These are phyloP conservation scores for Ferdinandea cuprea DNA, from an alignment of 2,888 invertebrate genomes.

Conservation along the genomic window DNA sequence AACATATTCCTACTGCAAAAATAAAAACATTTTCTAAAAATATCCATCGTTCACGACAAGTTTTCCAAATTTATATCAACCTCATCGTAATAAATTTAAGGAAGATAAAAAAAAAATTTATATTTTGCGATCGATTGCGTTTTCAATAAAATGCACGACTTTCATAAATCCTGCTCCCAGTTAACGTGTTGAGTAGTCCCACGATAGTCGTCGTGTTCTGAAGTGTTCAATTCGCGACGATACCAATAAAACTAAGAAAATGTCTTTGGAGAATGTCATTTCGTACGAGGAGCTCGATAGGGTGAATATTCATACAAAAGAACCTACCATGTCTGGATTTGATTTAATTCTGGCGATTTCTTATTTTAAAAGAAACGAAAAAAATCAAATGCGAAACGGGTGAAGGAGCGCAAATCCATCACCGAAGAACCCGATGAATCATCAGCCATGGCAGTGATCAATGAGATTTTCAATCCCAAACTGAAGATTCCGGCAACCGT, in stretches of 20 bases:
- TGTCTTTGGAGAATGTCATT: constrained; percentile 81
- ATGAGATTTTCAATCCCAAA: constrained; percentile 82
- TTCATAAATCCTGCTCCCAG: constrained; percentile 51
- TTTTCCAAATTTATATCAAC: constrained; percentile 17
- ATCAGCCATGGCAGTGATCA: constrained; percentile 81
- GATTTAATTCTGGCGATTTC: constrained; percentile 41
- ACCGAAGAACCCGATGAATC: constrained; percentile 78
- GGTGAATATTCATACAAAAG: constrained; percentile 78
- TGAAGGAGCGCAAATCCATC: constrained; percentile 77
- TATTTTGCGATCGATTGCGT: constrained; percentile 49
- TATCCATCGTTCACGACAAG: constrained; percentile 32
- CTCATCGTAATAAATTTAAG: constrained; percentile 2
- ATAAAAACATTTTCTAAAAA: constrained; percentile 61
- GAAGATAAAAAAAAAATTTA: constrained; percentile 27
- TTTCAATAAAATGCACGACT: constrained; percentile 65
- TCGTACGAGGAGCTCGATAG: constrained; percentile 80
- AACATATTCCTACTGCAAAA: constrained; percentile 21
- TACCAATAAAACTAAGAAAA: constrained; percentile 62
- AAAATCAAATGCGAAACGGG: constrained; percentile 78
- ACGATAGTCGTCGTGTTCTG: constrained; percentile 51
- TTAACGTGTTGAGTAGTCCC: constrained; percentile 55
- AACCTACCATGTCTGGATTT: constrained; percentile 29
- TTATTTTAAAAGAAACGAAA: constrained; percentile 79
- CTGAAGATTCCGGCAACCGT: constrained; percentile 80
- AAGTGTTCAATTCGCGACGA: constrained; percentile 30